phyloP scores from a whole-genome alignment of 2,888 invertebrate species.

The Aspidiotus destructor region DNA sequence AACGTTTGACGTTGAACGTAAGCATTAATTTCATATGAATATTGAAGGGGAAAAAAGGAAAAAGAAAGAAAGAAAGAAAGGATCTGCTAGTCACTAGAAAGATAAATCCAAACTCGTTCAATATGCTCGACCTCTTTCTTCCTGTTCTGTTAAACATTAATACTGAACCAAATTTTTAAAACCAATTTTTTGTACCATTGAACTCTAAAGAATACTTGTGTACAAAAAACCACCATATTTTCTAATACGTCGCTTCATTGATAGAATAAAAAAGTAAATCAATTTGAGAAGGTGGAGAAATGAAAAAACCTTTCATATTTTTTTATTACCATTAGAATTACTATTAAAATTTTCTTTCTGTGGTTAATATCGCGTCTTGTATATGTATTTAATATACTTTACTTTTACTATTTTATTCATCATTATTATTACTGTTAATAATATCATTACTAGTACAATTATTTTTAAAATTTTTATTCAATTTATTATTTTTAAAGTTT shows the following conservation, averaged over 20 bases:
- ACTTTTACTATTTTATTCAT: slow-evolving; percentile 16
- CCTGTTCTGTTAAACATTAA: too few relatives aligned
- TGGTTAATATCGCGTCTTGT: slow-evolving; percentile 21
- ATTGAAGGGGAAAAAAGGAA: neutral
- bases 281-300: neutral
- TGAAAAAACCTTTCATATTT: neutral
- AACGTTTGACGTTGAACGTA: neutral
- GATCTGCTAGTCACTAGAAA: slow-evolving; percentile 6
- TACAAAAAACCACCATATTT: too few relatives aligned
- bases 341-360: slow-evolving; percentile 9
- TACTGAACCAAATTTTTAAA: neutral
- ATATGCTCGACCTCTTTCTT: neutral
- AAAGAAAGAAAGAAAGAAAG: neutral
- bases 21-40: neutral
- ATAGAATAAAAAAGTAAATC: neutral
- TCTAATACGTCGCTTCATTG: neutral
- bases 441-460: too few relatives aligned
- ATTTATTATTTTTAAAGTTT: too few relatives aligned
- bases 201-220: neutral
- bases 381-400: slow-evolving; percentile 13
- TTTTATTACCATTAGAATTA: slow-evolving; percentile 30
- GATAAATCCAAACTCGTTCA: neutral
- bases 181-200: neutral
- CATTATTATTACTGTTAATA: slow-evolving; percentile 9
- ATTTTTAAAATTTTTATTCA: too few relatives aligned